Evolutionary conservation across 2,797 vertebrate genomes (phyloP), one percentile per base, ranked within the genome.

Genomic region (Pseudomugil tenellus): DNA sequence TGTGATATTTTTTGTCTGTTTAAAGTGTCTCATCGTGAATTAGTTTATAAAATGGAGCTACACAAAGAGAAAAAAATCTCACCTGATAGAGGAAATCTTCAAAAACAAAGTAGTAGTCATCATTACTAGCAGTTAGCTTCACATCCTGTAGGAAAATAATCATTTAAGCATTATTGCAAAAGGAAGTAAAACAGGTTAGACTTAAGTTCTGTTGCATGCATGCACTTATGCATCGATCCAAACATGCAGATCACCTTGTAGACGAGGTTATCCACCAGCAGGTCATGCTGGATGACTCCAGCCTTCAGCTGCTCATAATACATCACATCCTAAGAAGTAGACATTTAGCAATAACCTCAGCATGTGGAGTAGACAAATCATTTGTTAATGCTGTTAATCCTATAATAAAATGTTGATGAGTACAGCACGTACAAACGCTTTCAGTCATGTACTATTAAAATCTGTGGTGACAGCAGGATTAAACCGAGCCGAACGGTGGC

Each of bases 101-200:
- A 95, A 99, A 99, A 67, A 99, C 98, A 95, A 99, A 99, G 92
- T 99, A 99, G 88, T 99, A 97, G 93, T 99, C 98, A 53, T 99
- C 98, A 0, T 99, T 99, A 85, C 97, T 99, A 84, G 98, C 98
- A 1, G 98, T 99, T 83, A 99, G 94, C 87, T 99, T 99, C 82
- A 99, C 98, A 87, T 99, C 98, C 98, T 99, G 77, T 7, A 1
- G 23, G 34, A 29, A 49, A 0, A 11, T 6, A n/a, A 26, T 53
- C 16, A 35, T 49, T 71, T 63, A 1, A 23, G 17, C 49, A 34
- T 52, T 1, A 7, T 3, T 0, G 3, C 0, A 39, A 32, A 58
- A 48, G 17, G 10, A 6, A 46, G 2, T 6, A 21, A 58, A 21
- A 41, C 4, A 55, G 32, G 11, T 26, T 66, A 97, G 21, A 31